Conservation (phyloP, 2,888 invertebrate genomes). For the Hyppa rectilinea region DNA sequence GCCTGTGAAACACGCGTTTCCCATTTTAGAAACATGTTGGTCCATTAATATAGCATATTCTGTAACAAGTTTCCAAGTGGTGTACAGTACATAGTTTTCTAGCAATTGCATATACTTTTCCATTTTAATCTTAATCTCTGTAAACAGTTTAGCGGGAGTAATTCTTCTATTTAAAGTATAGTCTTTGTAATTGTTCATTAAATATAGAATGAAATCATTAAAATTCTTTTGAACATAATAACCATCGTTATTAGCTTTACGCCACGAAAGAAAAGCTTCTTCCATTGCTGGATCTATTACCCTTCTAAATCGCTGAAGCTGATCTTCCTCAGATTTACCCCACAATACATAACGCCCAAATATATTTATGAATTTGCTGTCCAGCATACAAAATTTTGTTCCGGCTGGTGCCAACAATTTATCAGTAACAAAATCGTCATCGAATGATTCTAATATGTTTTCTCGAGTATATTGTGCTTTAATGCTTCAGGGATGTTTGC, state of each 20-base stretch:
- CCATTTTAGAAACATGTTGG: constrained; percentile 37
- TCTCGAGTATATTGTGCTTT: constrained; percentile 28
- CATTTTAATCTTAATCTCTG: constrained; percentile 66
- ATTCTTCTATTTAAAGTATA: constrained; percentile 65
- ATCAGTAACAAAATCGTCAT: constrained; percentile 68
- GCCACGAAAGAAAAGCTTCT: constrained; percentile 66
- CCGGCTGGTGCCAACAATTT: constrained; percentile 64
- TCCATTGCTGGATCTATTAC: constrained; percentile 68
- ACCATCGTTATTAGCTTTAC: constrained; percentile 32
- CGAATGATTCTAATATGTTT: constrained; percentile 68
- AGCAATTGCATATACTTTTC: constrained; percentile 39
- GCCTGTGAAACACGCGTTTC: not conserved
- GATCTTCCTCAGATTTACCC: constrained; percentile 67
- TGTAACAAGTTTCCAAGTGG: constrained; percentile 68
- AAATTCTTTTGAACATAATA: constrained; percentile 51
- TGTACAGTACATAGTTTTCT: constrained; percentile 60
- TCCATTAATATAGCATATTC: constrained; percentile 62
- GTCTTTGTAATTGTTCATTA: constrained; percentile 32
- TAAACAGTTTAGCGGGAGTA: constrained; percentile 69
- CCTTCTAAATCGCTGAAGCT: constrained; percentile 64
- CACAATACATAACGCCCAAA: constrained; percentile 66
- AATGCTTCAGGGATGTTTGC: too few species aligned
- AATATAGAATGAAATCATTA: constrained; percentile 22
- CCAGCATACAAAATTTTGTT: constrained; percentile 57
- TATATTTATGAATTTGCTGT: constrained; percentile 32